These are phyloP conservation scores for Lates japonicus DNA, from an alignment of 2,797 vertebrate genomes.

Conservation along the genomic window DNA sequence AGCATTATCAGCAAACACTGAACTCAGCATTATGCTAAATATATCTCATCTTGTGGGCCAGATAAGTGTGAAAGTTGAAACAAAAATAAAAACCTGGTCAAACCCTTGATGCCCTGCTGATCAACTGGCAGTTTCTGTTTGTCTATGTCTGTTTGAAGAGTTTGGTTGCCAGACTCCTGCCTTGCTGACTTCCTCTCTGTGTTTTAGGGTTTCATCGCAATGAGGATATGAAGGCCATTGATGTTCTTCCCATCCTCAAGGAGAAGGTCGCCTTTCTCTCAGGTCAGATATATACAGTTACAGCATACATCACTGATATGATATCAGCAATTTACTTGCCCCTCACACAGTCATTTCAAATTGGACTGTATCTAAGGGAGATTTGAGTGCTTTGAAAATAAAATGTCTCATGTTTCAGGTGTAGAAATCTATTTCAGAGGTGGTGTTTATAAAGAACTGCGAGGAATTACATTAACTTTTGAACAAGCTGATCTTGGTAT, in stretches of 20 bases:
- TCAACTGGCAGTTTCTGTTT: background rate
- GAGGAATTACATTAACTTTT: background rate
- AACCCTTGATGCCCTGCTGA: background rate
- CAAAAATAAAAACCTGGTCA: background rate
- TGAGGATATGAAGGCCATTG: conserved; percentile 98
- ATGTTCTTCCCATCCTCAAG: conserved; percentile 97
- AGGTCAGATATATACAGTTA: conserved; percentile 78
- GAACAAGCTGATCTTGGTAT: background rate
- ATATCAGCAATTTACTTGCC: background rate
- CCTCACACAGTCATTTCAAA: background rate
- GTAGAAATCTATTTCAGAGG: background rate
- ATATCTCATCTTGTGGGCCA: background rate
- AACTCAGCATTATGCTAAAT: background rate
- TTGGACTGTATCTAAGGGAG: background rate
- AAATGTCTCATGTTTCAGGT: background rate
- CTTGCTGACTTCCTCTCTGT: conserved; percentile 40
- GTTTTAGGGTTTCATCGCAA: conserved; percentile 96
- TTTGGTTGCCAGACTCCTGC: background rate
- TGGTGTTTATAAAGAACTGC: background rate
- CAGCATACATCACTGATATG: background rate
- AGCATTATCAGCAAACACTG: background rate
- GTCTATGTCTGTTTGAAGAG: background rate
- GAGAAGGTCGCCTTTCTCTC: conserved; percentile 98
- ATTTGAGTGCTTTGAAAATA: background rate
- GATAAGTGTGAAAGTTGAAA: background rate